phyloP scores from a whole-genome alignment of 2,888 invertebrate genomes.

The Cataglyphis albicans region DNA sequence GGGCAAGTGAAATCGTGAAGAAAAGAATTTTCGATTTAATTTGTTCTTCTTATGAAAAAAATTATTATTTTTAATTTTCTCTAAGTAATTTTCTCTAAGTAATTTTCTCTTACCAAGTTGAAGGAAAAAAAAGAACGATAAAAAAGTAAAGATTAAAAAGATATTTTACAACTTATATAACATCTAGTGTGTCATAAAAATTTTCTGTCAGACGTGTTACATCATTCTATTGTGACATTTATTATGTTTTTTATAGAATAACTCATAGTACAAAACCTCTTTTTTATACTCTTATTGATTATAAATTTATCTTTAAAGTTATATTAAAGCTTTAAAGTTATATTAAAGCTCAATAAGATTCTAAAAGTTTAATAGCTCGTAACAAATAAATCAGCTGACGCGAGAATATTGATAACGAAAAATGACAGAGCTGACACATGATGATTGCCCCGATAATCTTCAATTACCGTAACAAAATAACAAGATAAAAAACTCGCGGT shows the following conservation, averaged over 20 bases:
- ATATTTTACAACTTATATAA: neutral
- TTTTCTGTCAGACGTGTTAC: neutral
- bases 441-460: conserved; percentile 36
- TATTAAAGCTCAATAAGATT: conserved; percentile 24
- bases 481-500: neutral
- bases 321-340: conserved; percentile 8
- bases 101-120: neutral
- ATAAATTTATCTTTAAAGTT: conserved; percentile 15
- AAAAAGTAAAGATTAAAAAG: neutral
- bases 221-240: conserved; percentile 7
- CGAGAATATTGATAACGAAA: conserved; percentile 13
- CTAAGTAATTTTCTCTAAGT: neutral
- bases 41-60: neutral
- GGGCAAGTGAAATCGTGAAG: neutral
- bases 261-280: neutral
- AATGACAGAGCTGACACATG: neutral
- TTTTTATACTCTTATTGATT: conserved; percentile 4
- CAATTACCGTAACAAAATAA: conserved; percentile 9
- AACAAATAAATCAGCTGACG: conserved; percentile 57
- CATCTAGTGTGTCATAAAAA: neutral
- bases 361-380: conserved; percentile 71
- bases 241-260: conserved; percentile 17
- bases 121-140: neutral
- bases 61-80: neutral
- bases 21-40: neutral